Conservation (phyloP, 2,888 invertebrate species). For the Drosophila mulleri region DNA sequence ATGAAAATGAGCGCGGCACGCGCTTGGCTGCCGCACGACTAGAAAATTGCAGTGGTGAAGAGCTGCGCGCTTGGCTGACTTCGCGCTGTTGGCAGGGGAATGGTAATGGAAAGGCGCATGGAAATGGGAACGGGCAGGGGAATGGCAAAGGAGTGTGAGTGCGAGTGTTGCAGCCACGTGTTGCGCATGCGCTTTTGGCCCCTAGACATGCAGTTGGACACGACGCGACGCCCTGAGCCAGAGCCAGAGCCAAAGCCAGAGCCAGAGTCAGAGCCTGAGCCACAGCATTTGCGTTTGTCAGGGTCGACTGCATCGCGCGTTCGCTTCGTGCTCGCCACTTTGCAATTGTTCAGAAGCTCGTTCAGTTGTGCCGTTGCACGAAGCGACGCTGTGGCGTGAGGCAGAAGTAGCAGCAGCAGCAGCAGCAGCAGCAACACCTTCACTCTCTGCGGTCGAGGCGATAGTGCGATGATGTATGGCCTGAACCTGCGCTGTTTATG, state of each 20-base stretch:
- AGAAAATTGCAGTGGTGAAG: slow-evolving; percentile 71
- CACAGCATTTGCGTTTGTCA: slow-evolving; percentile 70
- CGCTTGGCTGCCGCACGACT: slow-evolving; percentile 75
- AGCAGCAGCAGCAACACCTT: slow-evolving; percentile 66
- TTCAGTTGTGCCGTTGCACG: slow-evolving; percentile 48
- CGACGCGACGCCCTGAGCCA: slow-evolving; percentile 66
- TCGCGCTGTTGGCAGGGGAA: slow-evolving; percentile 14
- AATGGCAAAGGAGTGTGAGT: slow-evolving; percentile 24
- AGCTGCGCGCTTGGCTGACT: slow-evolving; percentile 61
- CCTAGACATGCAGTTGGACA: slow-evolving; percentile 62
- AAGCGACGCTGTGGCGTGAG: slow-evolving; percentile 53
- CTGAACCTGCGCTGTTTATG: slow-evolving; percentile 44
- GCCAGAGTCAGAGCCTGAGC: slow-evolving; percentile 32
- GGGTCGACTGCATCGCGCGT: slow-evolving; percentile 72
- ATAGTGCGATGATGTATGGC: slow-evolving; percentile 79
- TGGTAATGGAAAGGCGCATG: slow-evolving; percentile 15
- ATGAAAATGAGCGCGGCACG: slow-evolving; percentile 81
- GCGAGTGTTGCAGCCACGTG: slow-evolving; percentile 76
- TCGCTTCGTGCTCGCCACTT: slow-evolving; percentile 72
- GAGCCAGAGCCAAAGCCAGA: slow-evolving; percentile 36
- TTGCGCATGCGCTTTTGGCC: slow-evolving; percentile 82
- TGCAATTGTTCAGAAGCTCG: slow-evolving; percentile 65
- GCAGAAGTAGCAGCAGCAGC: slow-evolving; percentile 27
- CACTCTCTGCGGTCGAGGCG: slow-evolving; percentile 69
- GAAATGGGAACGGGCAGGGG: slow-evolving; percentile 25